Base-by-base conservation (phyloP, 2,797 vertebrate species). In the Neomorphus geoffroyi region DNA sequence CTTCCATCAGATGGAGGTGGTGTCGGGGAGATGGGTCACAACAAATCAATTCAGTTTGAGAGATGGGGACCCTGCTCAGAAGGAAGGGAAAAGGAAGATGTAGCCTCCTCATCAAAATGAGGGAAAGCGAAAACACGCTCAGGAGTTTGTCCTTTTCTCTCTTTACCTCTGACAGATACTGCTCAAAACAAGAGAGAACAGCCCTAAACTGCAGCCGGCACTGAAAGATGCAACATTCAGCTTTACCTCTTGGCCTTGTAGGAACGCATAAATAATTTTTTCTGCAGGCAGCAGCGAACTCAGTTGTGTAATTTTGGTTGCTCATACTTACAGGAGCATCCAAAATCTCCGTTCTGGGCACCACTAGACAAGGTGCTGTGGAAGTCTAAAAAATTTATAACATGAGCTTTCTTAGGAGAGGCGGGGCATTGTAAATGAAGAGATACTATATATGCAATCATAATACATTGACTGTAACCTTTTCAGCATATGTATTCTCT, bases 401-500 rank as follows among this genome's bases (percentile, higher is more conserved):
- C 43, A 7, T 73, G 66, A 66, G 56, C 35, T 81, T 92, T 77
- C 39, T 62, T 62, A 61, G 43, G 39, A 86, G 32, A 88, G 21
- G 30, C 1, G 6, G 26, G 48, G 9, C 13, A 6, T n/a, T 73
- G 60, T 77, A 80, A 92, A 80, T 30, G 4, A 79, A 73, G 41
- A 73, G 26, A 37, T 57, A 23, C 22, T 66, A 6, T 24, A n/a
- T 62, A 39, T 54, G 51, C 66, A 74, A 41, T 27, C 54, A 39
- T 71, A 80, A 84, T 71, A 71, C 27, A 39, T 51, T 48, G 37
- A 28, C 43, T 81, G 28, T 41, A 87, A 77, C 28, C 4, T 93
- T 90, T 77, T 60, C n/a, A 77, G 43, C n/a, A 43, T 67, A 82
- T 66, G 88, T 82, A 82, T 92, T 88, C n/a, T 88, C 28, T 92